These are phyloP conservation scores for Pseudomyrmex flavicornis DNA, from an alignment of 1,140 invertebrate species.

Conservation along the genomic window DNA sequence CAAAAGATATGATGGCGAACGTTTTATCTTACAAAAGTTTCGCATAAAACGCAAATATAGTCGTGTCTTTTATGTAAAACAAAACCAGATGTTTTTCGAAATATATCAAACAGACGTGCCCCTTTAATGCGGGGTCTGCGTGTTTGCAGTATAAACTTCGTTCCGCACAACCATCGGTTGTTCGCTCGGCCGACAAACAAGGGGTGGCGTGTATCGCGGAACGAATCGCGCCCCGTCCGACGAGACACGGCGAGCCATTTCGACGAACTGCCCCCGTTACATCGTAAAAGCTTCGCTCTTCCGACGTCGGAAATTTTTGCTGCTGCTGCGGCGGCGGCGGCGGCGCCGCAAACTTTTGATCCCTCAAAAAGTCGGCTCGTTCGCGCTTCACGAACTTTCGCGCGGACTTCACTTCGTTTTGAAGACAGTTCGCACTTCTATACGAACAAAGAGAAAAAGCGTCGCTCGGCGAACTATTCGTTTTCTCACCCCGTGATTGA, in stretches of 20 bases:
- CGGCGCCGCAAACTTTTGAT: neutral
- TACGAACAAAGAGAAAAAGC: neutral
- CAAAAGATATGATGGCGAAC: too few relatives aligned
- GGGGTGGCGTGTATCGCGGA: slow-evolving; percentile 18
- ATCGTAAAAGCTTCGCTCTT: slow-evolving; percentile 1
- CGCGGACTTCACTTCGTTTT: neutral
- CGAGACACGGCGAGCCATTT: slow-evolving; percentile 31
- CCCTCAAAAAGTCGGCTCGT: neutral
- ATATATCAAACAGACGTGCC: neutral
- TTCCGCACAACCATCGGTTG: neutral
- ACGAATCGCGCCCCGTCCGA: slow-evolving; percentile 15
- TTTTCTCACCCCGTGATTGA: neutral
- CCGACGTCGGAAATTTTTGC: slow-evolving; percentile 1
- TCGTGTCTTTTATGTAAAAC: too few relatives aligned
- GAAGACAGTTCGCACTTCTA: neutral
- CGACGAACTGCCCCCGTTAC: neutral
- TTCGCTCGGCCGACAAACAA: slow-evolving; percentile 38
- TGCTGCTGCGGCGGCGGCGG: too few relatives aligned
- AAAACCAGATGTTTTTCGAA: too few relatives aligned
- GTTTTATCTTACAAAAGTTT: too few relatives aligned
- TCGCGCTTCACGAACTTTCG: neutral
- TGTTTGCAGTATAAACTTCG: slow-evolving; percentile 30
- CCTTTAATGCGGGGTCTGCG: slow-evolving; percentile 26
- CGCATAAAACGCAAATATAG: too few relatives aligned
- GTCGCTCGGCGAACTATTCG: neutral